A percentile compares a stretch with the other conserved stretches of the same genome.
Evolutionary conservation across 2,113 vertebrate species (phyloP).

Genomic region (Indicator indicator): DNA sequence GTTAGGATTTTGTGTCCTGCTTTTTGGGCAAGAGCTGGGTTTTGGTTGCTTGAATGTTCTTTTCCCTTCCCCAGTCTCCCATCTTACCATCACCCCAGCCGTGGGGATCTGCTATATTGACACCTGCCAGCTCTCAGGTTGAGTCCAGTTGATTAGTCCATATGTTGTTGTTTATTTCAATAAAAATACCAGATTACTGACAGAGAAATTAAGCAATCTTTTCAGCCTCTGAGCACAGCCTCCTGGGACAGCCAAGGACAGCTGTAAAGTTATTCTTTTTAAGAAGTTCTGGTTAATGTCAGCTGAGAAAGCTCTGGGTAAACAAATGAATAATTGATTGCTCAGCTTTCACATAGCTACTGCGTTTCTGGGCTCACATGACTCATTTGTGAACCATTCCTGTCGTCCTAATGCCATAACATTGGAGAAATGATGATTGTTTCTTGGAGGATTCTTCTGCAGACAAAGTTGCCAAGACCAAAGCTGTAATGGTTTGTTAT

Average conservation of each 20-base stretch:
- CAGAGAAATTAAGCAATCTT: slow-evolving; percentile 71
- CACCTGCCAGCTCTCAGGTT: slow-evolving; percentile 59
- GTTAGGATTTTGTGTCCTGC: not conserved
- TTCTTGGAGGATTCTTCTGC: slow-evolving; percentile 84
- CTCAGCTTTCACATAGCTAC: slow-evolving; percentile 79
- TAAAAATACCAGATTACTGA: slow-evolving; percentile 61
- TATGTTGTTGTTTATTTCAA: slow-evolving; percentile 58
- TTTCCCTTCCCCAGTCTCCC: not conserved
- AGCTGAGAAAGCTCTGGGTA: slow-evolving; percentile 82
- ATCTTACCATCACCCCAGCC: not conserved
- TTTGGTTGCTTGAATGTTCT: not conserved
- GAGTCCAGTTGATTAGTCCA: slow-evolving; percentile 26
- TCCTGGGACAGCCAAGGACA: slow-evolving; percentile 72
- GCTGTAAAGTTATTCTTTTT: slow-evolving; percentile 80
- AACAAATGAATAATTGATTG: slow-evolving; percentile 89
- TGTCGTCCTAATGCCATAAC: slow-evolving; percentile 87
- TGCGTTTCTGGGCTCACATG: slow-evolving; percentile 74
- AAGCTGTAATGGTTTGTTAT: slow-evolving; percentile 97
- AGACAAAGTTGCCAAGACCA: slow-evolving; percentile 82
- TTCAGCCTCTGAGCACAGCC: slow-evolving; percentile 40
- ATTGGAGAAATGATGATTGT: slow-evolving; percentile 83
- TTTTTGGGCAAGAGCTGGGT: not conserved
- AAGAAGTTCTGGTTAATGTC: slow-evolving; percentile 84
- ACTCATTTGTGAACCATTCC: slow-evolving; percentile 82
- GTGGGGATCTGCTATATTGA: slow-evolving; percentile 13